Evolutionary conservation across 2,888 invertebrate species (phyloP).

Genomic region (Furcula furcula): DNA sequence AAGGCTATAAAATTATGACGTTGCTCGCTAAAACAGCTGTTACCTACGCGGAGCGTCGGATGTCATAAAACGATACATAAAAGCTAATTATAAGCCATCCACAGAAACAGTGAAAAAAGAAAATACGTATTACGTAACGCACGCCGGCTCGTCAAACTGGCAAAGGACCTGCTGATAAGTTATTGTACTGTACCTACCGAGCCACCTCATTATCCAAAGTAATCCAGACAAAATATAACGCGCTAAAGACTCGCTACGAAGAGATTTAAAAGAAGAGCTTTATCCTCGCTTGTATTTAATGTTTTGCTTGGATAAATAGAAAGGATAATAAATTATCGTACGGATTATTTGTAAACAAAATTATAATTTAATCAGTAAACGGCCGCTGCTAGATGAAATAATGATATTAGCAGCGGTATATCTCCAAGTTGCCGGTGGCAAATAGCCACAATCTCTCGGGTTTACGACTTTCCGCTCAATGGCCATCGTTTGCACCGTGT

Average conservation of each 20-base stretch:
- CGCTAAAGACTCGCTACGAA: slow-evolving; percentile 9
- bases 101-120: slow-evolving; percentile 30
- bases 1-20: slow-evolving; percentile 57
- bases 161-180: slow-evolving; percentile 24
- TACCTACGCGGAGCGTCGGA: slow-evolving; percentile 56
- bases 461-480: slow-evolving; percentile 40
- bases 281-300: neutral
- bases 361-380: slow-evolving; percentile 10
- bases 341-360: slow-evolving; percentile 11
- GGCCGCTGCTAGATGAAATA: slow-evolving; percentile 17
- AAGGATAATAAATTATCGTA: neutral
- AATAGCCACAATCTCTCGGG: slow-evolving; percentile 46
- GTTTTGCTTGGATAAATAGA: neutral
- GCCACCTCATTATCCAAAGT: slow-evolving; percentile 2
- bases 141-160: slow-evolving; percentile 31
- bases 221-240: slow-evolving; percentile 1
- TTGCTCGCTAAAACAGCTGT: slow-evolving; percentile 54
- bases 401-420: slow-evolving; percentile 10
- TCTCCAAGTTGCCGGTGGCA: slow-evolving; percentile 10
- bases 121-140: slow-evolving; percentile 23
- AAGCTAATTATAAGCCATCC: slow-evolving; percentile 65
- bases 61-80: slow-evolving; percentile 69
- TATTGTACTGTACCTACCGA: slow-evolving; percentile 8
- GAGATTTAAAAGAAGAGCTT: slow-evolving; percentile 2
- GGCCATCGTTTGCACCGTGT: slow-evolving; percentile 16